Evolutionary conservation across 1,140 invertebrate species (phyloP), one percentile per base, ranked within the genome.

Genomic region (Drosophila watanabei): DNA sequence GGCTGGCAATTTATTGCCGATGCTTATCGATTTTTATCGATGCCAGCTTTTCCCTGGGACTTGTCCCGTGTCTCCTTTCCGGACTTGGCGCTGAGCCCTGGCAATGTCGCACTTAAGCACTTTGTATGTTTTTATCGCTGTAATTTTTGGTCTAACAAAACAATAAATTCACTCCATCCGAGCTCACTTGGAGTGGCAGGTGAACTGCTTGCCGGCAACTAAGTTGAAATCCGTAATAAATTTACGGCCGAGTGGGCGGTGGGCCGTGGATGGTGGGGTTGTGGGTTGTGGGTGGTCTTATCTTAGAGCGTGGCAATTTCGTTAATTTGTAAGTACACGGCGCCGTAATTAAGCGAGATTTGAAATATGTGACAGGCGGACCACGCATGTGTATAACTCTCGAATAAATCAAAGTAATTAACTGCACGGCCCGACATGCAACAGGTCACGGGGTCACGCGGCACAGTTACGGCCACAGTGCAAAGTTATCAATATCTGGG

Each of bases 351-450:
- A 89, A 89, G 77, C 80, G 78, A 73, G 86, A 83, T 87, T 87
- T 88, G 80, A 83, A 87, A 83, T 87, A 82, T 77, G 84, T 88
- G 77, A 88, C 83, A 88, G 70, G 37, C 52, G 65, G 18, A 37
- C 60, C 72, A 75, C 70, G 71, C 84, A 60, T 51, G 51, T 82
- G 66, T 72, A 68, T 89, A 73, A 78, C 72, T 84, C 68, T 80
- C 65, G 69, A 89, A 88, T 89, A 89, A 89, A 89, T 89, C 85
- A 89, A 89, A 82, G 81, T 85, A 90, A 89, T 90, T 90, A 90
- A 90, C 86, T 88, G 58, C 66, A 57, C 13, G 56, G 51, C 43
- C 57, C 46, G 28, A 58, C 84, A 88, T 87, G 84, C 84, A 87
- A 87, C 84, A 87, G 84, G 84, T 80, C 77, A 88, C 52, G 64